These are phyloP conservation scores for Apteryx owenii DNA, from an alignment of 2,113 vertebrate species.

Conservation along the genomic window DNA sequence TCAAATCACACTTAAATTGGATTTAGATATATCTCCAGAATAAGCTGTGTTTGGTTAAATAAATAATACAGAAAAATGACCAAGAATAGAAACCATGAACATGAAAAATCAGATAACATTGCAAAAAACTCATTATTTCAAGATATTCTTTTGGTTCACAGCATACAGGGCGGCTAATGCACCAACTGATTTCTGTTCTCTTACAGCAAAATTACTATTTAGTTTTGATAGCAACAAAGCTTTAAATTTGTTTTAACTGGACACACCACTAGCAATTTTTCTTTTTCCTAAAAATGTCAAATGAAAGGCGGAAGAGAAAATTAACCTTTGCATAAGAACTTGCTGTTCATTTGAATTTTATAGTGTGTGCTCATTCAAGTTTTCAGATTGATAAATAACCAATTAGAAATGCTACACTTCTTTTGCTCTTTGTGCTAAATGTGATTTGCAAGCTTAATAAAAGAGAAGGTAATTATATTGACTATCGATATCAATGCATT, in stretches of 20 bases:
- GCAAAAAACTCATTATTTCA: constrained; percentile 4
- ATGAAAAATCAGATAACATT: neutral
- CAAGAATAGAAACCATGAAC: neutral
- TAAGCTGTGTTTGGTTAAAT: neutral
- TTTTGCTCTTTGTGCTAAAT: neutral
- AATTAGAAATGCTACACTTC: neutral
- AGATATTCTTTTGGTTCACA: neutral
- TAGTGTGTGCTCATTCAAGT: neutral
- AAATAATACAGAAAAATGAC: neutral
- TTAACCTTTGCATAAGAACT: neutral
- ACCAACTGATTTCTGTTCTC: constrained; percentile 15
- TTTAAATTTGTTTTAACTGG: neutral
- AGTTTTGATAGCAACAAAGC: constrained; percentile 2
- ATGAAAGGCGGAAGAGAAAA: neutral
- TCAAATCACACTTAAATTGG: constrained; percentile 5
- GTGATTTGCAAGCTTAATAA: neutral
- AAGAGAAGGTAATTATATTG: neutral
- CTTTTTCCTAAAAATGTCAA: neutral
- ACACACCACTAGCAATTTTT: neutral
- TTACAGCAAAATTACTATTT: constrained; percentile 10
- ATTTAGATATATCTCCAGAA: constrained; percentile 10
- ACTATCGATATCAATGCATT: neutral
- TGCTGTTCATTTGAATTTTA: neutral
- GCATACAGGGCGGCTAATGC: neutral
- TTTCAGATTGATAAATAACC: neutral